Evolutionary conservation across 2,113 vertebrate species (phyloP), one percentile per base, ranked within the genome.

Genomic region (Hydrochoerus hydrochaeris): DNA sequence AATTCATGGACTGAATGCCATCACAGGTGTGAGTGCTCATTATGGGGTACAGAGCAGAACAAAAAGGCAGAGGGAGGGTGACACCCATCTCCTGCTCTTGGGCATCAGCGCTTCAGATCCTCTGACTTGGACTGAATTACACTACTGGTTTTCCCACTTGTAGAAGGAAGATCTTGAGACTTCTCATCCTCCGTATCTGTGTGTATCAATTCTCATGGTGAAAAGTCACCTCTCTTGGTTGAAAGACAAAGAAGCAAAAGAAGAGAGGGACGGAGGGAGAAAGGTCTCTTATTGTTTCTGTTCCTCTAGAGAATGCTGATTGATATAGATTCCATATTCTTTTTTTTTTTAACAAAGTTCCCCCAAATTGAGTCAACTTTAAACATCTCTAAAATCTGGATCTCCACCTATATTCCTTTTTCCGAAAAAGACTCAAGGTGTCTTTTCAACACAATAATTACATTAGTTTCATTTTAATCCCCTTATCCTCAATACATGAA

Each of bases 401-500:
- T 84, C 82, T 94, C 62, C 3, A 78, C 52, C 38, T 89, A 35
- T 73, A 80, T 63, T 63, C 54, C 22, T 62, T 49, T 1, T 90
- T 60, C 22, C 3, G 57, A 71, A 94, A 93, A 22, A 67, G n/a
- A 20, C 6, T 82, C 67, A 78, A 89, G 6, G 16, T 89, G 9
- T 85, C 24, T 82, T 91, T 11, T 32, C 54, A 93, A 60, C 35
- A 84, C 4, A 73, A 35, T 2, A 41, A 20, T 86, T 80, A 44
- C 28, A 9, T 54, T 32, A 80, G 14, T 54, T 54, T 84, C 7
- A 32, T 44, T 32, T 57, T 67, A 83, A 82, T n/a, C 28, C 6
- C 22, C 41, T 54, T 54, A 35, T 73, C n/a, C 58, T 92, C 8
- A 94, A 24, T 58, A 96, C 71, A 54, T 84, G 69, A 96, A 93